These are phyloP conservation scores for Pachypanchax playfairii DNA, from an alignment of 2,113 vertebrate genomes.

Conservation along the genomic window DNA sequence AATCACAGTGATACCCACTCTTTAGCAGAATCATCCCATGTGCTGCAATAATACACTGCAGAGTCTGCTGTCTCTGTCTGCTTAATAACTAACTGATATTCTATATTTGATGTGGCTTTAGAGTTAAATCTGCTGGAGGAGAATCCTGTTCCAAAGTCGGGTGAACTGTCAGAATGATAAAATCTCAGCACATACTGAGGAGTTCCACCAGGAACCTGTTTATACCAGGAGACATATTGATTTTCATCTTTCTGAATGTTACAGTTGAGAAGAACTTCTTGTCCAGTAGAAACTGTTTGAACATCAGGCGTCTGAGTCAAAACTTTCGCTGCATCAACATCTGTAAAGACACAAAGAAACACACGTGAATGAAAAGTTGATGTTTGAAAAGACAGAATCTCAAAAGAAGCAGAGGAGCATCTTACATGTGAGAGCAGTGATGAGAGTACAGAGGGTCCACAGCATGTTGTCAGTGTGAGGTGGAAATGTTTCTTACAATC, in stretches of 20 bases:
- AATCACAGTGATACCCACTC: not conserved
- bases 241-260: not conserved
- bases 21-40: not conserved
- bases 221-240: not conserved
- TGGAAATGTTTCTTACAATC: slow-evolving; percentile 2
- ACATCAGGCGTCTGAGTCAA: slow-evolving; percentile 39
- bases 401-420: not conserved
- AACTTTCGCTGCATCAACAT: slow-evolving; percentile 28
- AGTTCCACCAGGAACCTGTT: slow-evolving; percentile 55
- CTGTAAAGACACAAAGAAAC: slow-evolving; percentile 14
- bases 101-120: slow-evolving; percentile 11
- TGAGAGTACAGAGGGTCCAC: slow-evolving; percentile 57
- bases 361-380: not conserved
- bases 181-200: slow-evolving; percentile 22
- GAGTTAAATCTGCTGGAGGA: slow-evolving; percentile 25
- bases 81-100: slow-evolving; percentile 40
- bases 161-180: accelerated
- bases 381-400: not conserved
- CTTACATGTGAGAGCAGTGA: slow-evolving; percentile 50
- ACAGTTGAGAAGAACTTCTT: slow-evolving; percentile 38
- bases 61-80: slow-evolving; percentile 17
- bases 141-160: slow-evolving; percentile 43
- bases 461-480: slow-evolving; percentile 63
- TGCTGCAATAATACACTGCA: too few species aligned
- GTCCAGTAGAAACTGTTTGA: slow-evolving; percentile 38